Conservation (phyloP, 2,888 invertebrate genomes). For the Camponotus fellah region DNA sequence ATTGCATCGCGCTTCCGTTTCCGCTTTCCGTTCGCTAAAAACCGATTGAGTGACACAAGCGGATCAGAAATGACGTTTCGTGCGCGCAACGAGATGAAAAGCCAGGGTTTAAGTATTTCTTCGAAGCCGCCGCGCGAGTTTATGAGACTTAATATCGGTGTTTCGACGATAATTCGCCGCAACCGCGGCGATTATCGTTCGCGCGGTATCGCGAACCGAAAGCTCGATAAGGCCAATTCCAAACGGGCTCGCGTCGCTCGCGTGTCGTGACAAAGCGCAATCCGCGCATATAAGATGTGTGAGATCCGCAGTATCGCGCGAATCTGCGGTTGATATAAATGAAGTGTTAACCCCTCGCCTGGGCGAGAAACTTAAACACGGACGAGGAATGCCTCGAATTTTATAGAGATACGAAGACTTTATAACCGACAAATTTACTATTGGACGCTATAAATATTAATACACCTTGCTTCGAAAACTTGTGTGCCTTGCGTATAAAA, state of each 20-base stretch:
- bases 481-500: neutral
- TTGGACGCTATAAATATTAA: neutral
- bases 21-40: conserved; percentile 40
- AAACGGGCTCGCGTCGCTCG: conserved; percentile 33
- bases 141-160: conserved; percentile 83
- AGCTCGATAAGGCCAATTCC: conserved; percentile 79
- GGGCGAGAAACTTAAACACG: conserved; percentile 8
- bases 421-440: neutral
- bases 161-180: conserved; percentile 79
- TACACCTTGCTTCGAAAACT: neutral
- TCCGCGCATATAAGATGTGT: conserved; percentile 74
- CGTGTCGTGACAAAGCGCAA: conserved; percentile 76
- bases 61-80: conserved; percentile 65
- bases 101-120: conserved; percentile 77
- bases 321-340: conserved; percentile 46
- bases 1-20: neutral
- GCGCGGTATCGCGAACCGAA: conserved; percentile 50
- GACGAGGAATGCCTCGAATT: neutral
- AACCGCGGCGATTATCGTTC: conserved; percentile 29
- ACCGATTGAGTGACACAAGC: conserved; percentile 53
- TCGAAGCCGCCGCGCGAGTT: conserved; percentile 79
- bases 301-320: conserved; percentile 70
- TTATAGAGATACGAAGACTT: neutral
- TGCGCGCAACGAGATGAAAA: conserved; percentile 69
- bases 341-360: conserved; percentile 64